Base-by-base conservation (phyloP, 2,113 vertebrate species). In the Oreochromis tanganicae region DNA sequence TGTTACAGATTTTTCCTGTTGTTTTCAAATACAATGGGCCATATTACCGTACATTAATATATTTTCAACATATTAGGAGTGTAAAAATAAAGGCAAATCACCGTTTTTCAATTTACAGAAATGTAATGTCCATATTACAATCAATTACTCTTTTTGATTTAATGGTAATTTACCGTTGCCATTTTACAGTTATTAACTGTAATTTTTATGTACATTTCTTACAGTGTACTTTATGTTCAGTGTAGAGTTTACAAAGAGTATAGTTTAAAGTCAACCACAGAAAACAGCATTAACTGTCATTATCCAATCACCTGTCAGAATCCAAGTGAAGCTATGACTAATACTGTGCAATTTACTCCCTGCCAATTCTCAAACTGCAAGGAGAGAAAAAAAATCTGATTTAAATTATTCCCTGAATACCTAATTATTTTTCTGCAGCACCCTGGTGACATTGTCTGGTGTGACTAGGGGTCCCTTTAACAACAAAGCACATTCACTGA, bases 361-460 rank as follows among this genome's bases (percentile, higher is more conserved):
- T 78, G 73, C 27, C 48, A 52, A 78, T 27, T 50, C 46, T 78
- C 27, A 32, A 78, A 50, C 17, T 78, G 24, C 17, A 78, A 78
- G 46, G 6, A 78, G 24, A 52, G n/a, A 78, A 4, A 17, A 43
- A 55, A 46, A 52, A 48, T 43, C 14, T 71, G 81, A 84, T n/a
- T 32, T 85, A 48, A 85, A 61, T 82, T 89, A 78, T 41, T 88
- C 55, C 83, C 83, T n/a, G 50, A 89, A 89, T 71, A 59, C 79
- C 78, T 93, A 89, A 88, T 90, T 90, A 93, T 87, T 86, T 86
- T 87, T 63, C 68, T 36, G 24, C 43, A 59, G 86, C 17, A 5
- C 34, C 83, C 59, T 55, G 50, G 80, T 78, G 85, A 79, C 36
- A 10, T 82, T 68, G 52, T 82, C 66, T 75, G 82, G 16, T 80